phyloP scores from a whole-genome alignment of 2,797 vertebrate genomes.

The Catostomus latipinnis region DNA sequence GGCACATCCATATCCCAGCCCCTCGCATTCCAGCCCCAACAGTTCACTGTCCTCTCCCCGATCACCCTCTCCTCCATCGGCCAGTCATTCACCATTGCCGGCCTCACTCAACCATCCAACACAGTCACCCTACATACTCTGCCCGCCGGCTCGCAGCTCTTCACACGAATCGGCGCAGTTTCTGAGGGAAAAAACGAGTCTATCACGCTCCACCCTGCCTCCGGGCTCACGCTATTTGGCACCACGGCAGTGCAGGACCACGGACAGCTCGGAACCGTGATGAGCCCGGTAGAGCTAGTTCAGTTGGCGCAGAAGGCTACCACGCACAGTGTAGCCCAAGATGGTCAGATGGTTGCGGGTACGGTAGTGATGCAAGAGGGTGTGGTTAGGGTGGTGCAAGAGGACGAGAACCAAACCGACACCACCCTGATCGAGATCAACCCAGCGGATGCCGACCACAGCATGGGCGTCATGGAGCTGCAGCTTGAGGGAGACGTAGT shows the following conservation, averaged over 20 bases:
- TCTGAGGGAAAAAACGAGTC: constrained; percentile 83
- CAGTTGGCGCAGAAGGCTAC: constrained; percentile 81
- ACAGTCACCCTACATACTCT: constrained; percentile 76
- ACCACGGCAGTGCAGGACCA: constrained; percentile 85
- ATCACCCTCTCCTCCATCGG: constrained; percentile 87
- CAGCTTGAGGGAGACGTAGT: constrained; percentile 67
- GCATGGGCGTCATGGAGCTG: constrained; percentile 74
- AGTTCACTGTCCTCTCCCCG: constrained; percentile 92
- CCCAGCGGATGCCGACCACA: constrained; percentile 79
- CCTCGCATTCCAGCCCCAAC: constrained; percentile 79
- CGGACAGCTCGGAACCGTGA: constrained; percentile 81
- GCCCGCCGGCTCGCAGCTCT: constrained; percentile 87
- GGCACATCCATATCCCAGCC: constrained; percentile 75
- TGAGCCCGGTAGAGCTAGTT: constrained; percentile 91
- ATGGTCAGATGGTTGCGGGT: constrained; percentile 55
- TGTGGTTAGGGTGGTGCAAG: constrained; percentile 70
- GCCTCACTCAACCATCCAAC: constrained; percentile 81
- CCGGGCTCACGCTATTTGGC: constrained; percentile 87
- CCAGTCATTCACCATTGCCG: constrained; percentile 83
- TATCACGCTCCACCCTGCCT: constrained; percentile 88
- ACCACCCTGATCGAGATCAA: constrained; percentile 92
- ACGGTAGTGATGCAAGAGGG: constrained; percentile 76
- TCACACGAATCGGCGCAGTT: constrained; percentile 80
- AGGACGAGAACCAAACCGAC: constrained; percentile 74
- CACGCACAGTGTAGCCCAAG: constrained; percentile 70